Base-by-base conservation (phyloP, 2,888 invertebrate genomes). In the Schizotus pectinicornis region DNA sequence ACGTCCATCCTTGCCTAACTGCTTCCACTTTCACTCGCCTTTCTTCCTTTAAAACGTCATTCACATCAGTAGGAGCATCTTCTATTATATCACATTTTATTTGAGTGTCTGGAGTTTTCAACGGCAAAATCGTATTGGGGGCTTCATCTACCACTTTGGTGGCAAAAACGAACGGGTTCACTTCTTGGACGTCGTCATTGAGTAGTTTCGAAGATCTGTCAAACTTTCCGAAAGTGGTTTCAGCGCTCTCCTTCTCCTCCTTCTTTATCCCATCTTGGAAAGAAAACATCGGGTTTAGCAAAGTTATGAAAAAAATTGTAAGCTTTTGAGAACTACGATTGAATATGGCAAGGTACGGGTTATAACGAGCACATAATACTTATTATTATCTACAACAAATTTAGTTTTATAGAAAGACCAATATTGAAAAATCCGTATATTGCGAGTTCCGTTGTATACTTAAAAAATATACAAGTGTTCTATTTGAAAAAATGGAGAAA, bases 1-100 rank as follows among this genome's bases (percentile, higher is more conserved):
- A 75, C 49, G 91, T 94, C 95, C 95, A 96, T 0, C 95, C 95
- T 57, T 81, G 80, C 59, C 81, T 77, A 9, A 88, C 82, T 74
- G 83, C 84, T 14, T 67, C 67, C 37, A 79, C 76, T 62, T 74
- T 69, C 34, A 51, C 51, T 9, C 46, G 35, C 12, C 56, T 59
- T 14, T 65, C 60, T 35, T 45, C 53, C 32, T 52, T 30, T 30
- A 39, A 8, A 13, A 63, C 61, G 11, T 45, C 50, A 54, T 55
- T 63, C 12, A 12, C 41, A 9, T 35, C 13, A 13, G 56, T 12
- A 36, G 41, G 41, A 6, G 55, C 49, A 42, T 41, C 48, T 13
- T 51, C 38, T 6, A 48, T 53, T 36, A 67, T 63, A 42, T 65
- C 49, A 62, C 80, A 77, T 41, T 87, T 81, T 71, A 81, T 43